Conservation (phyloP, 1,140 invertebrate genomes). For the Thalassaphorura encarpata region DNA sequence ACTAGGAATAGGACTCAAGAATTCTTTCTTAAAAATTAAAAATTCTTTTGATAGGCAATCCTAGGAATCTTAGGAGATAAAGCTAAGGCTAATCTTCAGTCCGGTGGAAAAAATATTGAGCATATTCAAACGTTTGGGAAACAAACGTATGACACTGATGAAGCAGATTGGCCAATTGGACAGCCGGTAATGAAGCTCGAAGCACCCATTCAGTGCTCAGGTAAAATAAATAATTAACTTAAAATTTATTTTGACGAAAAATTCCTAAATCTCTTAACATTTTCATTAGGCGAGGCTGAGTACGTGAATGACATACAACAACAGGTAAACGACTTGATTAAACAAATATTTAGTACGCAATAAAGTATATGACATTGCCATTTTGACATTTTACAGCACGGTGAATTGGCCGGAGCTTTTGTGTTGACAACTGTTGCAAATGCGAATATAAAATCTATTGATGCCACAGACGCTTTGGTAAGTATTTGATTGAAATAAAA, state of each 20-base stretch:
- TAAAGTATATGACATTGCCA: no score
- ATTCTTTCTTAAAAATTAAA: no score
- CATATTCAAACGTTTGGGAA: slow-evolving; percentile 35
- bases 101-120: slow-evolving; percentile 20
- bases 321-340: slow-evolving; percentile 29
- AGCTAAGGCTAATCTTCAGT: slow-evolving; percentile 8
- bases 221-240: no score
- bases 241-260: neutral
- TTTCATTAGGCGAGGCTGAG: slow-evolving; percentile 39
- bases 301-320: slow-evolving; percentile 40
- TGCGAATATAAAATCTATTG: slow-evolving; percentile 34
- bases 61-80: slow-evolving; percentile 31
- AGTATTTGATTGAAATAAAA: neutral
- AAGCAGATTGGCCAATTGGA: slow-evolving; percentile 39
- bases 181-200: slow-evolving; percentile 42
- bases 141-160: slow-evolving; percentile 39
- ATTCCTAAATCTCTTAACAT: neutral
- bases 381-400: no score
- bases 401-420: slow-evolving; percentile 40
- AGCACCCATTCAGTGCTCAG: slow-evolving; percentile 43
- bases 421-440: slow-evolving; percentile 38
- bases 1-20: no score
- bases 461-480: slow-evolving; percentile 34
- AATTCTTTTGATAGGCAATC: slow-evolving; percentile 31
- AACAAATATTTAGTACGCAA: no score